A percentile compares a stretch with the other conserved stretches of the same genome.
phyloP scores from a whole-genome alignment of 2,113 vertebrate species.

The Xiphorhynchus elegans region DNA sequence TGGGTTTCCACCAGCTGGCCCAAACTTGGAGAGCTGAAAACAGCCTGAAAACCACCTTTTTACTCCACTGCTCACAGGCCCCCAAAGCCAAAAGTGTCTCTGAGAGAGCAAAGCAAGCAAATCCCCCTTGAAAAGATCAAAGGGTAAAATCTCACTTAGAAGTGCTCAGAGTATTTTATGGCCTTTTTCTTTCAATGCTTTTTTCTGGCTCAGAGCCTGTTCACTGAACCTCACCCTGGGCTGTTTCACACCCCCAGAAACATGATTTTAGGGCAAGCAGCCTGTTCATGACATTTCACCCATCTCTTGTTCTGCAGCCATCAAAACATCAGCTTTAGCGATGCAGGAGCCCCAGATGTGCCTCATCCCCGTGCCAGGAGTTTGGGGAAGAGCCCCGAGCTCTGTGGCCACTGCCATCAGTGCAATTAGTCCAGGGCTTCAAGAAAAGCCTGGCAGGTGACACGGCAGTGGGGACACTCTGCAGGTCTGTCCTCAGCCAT shows the following conservation, averaged over 20 bases:
- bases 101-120: background rate
- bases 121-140: background rate
- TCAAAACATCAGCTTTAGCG: background rate
- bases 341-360: background rate
- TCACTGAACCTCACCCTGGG: background rate
- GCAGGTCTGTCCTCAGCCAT: background rate
- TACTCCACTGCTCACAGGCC: background rate
- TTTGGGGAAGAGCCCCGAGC: background rate
- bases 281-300: background rate
- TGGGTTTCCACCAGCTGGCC: background rate
- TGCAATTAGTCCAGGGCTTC: background rate
- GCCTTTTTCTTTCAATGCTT: background rate
- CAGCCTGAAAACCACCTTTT: background rate
- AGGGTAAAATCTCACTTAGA: background rate
- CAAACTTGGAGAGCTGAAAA: background rate
- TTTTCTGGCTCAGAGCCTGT: background rate
- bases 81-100: background rate
- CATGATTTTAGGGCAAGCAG: background rate
- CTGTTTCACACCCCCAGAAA: background rate
- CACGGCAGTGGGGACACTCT: background rate
- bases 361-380: rapidly evolving
- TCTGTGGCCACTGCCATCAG: background rate
- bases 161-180: background rate
- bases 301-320: background rate
- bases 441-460: background rate